A percentile compares a stretch with the other conserved stretches of the same genome.
These are phyloP conservation scores for Hyperoplus lanceolatus DNA, from an alignment of 2,797 vertebrate genomes.

Conservation along the genomic window DNA sequence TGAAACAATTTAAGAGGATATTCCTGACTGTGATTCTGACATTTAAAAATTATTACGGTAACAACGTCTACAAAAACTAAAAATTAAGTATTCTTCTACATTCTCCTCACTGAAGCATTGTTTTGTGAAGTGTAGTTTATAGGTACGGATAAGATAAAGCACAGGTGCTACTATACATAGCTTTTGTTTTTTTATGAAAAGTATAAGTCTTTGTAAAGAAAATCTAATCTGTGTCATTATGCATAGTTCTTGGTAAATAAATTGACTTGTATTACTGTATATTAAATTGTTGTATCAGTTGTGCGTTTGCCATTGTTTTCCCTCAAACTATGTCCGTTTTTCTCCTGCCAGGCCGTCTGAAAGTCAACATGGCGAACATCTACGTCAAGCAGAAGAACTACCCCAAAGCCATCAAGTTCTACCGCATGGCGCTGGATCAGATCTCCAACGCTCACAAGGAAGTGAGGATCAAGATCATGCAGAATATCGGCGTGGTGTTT, in stretches of 20 bases:
- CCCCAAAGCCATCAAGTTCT: constrained; percentile 96
- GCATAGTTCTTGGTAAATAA: not conserved
- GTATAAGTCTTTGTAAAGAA: not conserved
- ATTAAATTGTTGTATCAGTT: not conserved
- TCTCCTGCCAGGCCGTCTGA: constrained; percentile 89
- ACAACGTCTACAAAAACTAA: not conserved
- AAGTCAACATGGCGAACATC: constrained; percentile 99
- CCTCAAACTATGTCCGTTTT: not conserved
- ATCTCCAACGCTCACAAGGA: constrained; percentile 93
- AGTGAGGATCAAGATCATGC: constrained; percentile 98
- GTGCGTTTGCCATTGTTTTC: not conserved
- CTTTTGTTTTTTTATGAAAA: not conserved
- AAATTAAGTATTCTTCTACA: not conserved
- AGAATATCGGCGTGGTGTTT: constrained; percentile 95
- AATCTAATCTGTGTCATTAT: not conserved
- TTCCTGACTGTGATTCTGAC: not conserved
- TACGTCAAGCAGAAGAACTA: constrained; percentile 97
- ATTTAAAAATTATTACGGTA: not conserved
- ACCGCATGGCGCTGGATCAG: constrained; percentile 98
- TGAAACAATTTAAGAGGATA: not conserved
- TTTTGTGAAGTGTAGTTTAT: not conserved
- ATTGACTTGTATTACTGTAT: not conserved
- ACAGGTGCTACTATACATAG: not conserved
- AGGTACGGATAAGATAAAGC: not conserved
- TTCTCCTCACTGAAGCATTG: not conserved